These are phyloP conservation scores for Cabera pusaria DNA, from an alignment of 2,888 invertebrate species.

Conservation along the genomic window DNA sequence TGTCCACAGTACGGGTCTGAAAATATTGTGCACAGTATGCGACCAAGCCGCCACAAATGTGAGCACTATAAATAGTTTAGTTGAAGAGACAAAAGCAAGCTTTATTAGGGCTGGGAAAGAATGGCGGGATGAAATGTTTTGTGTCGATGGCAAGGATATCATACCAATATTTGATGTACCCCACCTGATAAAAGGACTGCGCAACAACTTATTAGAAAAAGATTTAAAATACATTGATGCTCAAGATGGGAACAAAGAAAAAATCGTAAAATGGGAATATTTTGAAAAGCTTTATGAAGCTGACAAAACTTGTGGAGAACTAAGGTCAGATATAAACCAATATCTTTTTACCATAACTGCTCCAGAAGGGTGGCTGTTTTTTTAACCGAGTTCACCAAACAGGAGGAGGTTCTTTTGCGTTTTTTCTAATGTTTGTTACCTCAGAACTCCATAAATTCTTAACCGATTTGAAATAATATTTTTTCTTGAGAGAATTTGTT, in stretches of 20 bases:
- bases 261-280: constrained; percentile 1
- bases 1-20: neutral
- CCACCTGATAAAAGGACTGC: neutral
- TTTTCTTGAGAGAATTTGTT: no score
- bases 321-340: no score
- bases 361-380: no score
- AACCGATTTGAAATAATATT: no score
- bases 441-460: no score
- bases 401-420: no score
- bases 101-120: neutral
- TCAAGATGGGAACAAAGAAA: neutral
- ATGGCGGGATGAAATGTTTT: neutral
- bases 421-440: no score
- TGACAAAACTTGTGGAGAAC: no score
- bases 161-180: neutral
- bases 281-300: no score
- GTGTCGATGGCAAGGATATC: neutral
- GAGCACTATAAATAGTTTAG: neutral
- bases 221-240: neutral
- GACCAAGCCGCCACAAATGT: no score
- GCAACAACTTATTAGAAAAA: neutral
- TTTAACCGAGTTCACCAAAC: no score
- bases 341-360: no score
- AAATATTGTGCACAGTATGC: neutral
- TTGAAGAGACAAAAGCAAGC: neutral